Conservation (phyloP, 2,113 vertebrate genomes). For the Deroptyus accipitrinus region DNA sequence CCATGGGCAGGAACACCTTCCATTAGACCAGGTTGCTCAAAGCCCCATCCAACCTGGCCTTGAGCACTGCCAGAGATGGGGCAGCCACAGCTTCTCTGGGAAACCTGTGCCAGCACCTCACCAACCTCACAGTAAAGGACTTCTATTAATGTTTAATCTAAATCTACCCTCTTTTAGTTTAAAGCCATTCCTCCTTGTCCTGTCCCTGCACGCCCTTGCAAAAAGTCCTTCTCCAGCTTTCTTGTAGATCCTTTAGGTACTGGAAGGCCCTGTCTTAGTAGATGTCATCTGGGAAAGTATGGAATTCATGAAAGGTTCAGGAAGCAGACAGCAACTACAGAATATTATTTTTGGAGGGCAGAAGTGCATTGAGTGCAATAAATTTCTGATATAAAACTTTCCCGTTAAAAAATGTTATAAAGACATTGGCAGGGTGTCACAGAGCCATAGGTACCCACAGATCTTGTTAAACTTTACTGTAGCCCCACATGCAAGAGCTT, state of each 20-base stretch:
- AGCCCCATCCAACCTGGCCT: neutral
- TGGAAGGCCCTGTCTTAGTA: neutral
- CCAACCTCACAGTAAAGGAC: neutral
- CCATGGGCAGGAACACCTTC: neutral
- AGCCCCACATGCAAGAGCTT: neutral
- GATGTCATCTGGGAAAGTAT: neutral
- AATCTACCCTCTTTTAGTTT: neutral
- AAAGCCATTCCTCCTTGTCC: neutral
- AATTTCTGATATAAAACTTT: neutral
- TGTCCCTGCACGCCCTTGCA: neutral
- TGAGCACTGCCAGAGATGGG: neutral
- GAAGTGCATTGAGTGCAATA: neutral
- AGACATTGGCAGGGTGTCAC: neutral
- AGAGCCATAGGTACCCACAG: neutral
- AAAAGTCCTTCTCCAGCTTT: neutral
- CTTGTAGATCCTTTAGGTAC: neutral
- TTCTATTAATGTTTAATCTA: neutral
- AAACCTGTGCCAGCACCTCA: neutral
- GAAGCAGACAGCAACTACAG: neutral
- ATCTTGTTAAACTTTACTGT: neutral
- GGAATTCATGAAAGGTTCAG: neutral
- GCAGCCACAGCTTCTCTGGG: neutral
- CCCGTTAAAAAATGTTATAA: neutral
- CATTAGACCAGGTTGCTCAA: neutral
- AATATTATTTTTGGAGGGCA: neutral